phyloP scores from a whole-genome alignment of 2,888 invertebrate species.

The Argyra leucocephala region DNA sequence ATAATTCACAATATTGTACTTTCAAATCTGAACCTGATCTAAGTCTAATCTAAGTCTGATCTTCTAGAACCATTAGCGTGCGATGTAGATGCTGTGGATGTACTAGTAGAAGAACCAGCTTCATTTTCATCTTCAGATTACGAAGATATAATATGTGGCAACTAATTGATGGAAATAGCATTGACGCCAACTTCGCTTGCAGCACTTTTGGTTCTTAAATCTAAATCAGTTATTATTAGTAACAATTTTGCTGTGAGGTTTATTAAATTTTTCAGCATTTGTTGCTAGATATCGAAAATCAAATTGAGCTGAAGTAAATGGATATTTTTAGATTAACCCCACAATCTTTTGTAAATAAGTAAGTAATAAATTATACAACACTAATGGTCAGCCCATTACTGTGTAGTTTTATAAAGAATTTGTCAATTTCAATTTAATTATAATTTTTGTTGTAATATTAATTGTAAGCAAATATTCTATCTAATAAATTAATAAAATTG shows the following conservation, averaged over 20 bases:
- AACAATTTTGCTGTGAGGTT: constrained; percentile 76
- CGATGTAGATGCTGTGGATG: constrained; percentile 35
- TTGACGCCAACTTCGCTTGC: constrained; percentile 64
- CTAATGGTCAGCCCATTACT: too few relatives aligned
- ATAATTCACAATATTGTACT: constrained; percentile 53
- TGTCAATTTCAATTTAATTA: constrained; percentile 71
- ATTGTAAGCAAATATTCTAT: too few relatives aligned
- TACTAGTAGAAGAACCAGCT: constrained; percentile 51
- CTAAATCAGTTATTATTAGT: constrained; percentile 79
- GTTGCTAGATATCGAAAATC: constrained; percentile 87
- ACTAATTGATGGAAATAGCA: constrained; percentile 66
- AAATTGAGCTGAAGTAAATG: constrained; percentile 85
- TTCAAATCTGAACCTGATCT: constrained; percentile 46
- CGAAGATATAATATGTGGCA: constrained; percentile 64
- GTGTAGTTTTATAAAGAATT: constrained; percentile 82
- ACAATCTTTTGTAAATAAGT: too few relatives aligned
- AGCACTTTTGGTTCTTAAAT: constrained; percentile 68
- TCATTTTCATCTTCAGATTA: constrained; percentile 55
- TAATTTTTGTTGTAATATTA: constrained; percentile 86
- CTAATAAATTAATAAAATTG: too few relatives aligned
- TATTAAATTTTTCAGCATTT: constrained; percentile 89
- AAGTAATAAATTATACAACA: too few relatives aligned
- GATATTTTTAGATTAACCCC: too few relatives aligned
- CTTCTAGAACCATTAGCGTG: constrained; percentile 36
- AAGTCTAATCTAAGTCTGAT: constrained; percentile 34